phyloP scores from a whole-genome alignment of 37 sponge, comb jelly and placozoan genomes.

The Dysidea cf. avara region DNA sequence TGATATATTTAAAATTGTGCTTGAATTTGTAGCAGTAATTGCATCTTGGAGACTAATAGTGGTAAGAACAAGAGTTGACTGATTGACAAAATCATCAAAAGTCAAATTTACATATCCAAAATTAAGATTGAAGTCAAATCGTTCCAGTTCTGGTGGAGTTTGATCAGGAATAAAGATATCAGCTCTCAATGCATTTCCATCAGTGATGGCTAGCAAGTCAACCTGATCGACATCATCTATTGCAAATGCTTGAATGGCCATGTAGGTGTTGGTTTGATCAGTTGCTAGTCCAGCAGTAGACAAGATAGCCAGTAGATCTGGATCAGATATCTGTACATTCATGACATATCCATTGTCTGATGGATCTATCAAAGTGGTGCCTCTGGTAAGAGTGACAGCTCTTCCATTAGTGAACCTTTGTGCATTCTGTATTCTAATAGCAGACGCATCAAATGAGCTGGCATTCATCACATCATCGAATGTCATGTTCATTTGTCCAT shows the following conservation, averaged over 20 bases:
- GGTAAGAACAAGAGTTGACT: conserved; percentile 14
- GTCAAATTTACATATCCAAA: conserved; percentile 52
- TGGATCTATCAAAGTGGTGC: conserved; percentile 9
- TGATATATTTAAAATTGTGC: conserved; percentile 5
- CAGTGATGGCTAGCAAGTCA: conserved; percentile 82
- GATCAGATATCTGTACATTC: conserved; percentile 60
- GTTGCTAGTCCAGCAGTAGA: conserved; percentile 54
- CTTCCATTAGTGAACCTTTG: conserved; percentile 8
- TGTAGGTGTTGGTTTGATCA: conserved; percentile 45
- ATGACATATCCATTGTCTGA: conserved; percentile 55
- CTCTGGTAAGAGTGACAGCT: conserved; percentile 58
- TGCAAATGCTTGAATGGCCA: conserved; percentile 93
- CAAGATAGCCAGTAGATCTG: conserved; percentile 81
- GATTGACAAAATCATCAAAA: conserved; percentile 74
- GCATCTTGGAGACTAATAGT: conserved; percentile 52
- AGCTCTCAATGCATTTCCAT: conserved; percentile 73
- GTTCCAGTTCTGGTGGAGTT: conserved; percentile 39
- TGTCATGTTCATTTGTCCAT: conserved; percentile 69
- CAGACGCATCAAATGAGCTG: conserved; percentile 63
- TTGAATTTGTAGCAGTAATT: conserved; percentile 2
- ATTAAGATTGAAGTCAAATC: conserved; percentile 64
- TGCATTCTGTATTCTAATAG: conserved; percentile 73
- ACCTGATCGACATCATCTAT: conserved; percentile 82
- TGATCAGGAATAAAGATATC: conserved; percentile 35
- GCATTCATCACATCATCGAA: conserved; percentile 83